Evolutionary conservation across 2,797 vertebrate species (phyloP).

Genomic region (Argyrosomus regius): DNA sequence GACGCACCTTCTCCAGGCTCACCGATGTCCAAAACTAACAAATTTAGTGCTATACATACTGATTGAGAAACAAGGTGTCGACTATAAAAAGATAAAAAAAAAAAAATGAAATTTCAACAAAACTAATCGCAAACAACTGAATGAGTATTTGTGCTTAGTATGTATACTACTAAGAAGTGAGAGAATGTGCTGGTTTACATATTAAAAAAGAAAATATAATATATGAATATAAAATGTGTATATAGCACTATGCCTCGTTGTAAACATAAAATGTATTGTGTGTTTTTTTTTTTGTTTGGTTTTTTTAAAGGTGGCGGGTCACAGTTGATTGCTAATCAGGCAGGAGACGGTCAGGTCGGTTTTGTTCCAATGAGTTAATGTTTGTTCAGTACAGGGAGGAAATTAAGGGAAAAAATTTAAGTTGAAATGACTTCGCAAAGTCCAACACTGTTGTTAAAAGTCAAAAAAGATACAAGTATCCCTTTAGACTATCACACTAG

Average conservation of each 20-base stretch:
- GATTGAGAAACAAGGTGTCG: constrained; percentile 62
- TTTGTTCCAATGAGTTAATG: constrained; percentile 53
- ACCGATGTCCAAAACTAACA: constrained; percentile 72
- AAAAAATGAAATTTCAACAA: constrained; percentile 15
- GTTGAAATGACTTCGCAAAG: constrained; percentile 70
- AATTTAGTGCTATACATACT: constrained; percentile 81
- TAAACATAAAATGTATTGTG: constrained; percentile 84
- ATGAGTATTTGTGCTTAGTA: constrained; percentile 86
- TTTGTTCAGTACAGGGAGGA: constrained; percentile 77
- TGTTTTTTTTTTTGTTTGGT: constrained; percentile 44
- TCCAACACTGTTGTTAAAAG: constrained; percentile 79
- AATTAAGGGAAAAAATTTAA: constrained; percentile 74
- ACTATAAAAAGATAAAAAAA: constrained; percentile 21
- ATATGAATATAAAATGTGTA: constrained; percentile 87
- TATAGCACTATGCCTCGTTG: constrained; percentile 88
- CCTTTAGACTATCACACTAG: constrained; percentile 80
- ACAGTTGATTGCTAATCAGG: constrained; percentile 69
- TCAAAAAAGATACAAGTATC: constrained; percentile 66
- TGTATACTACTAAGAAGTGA: constrained; percentile 86
- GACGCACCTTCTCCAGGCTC: constrained; percentile 63
- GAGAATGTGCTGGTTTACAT: constrained; percentile 91
- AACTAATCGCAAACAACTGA: constrained; percentile 70
- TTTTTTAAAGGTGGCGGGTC: constrained; percentile 72
- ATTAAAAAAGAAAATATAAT: constrained; percentile 80
- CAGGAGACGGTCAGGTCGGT: constrained; percentile 52